Evolutionary conservation across 2,113 vertebrate genomes (phyloP), one percentile per base, ranked within the genome.

Genomic region (Sus scrofa): DNA sequence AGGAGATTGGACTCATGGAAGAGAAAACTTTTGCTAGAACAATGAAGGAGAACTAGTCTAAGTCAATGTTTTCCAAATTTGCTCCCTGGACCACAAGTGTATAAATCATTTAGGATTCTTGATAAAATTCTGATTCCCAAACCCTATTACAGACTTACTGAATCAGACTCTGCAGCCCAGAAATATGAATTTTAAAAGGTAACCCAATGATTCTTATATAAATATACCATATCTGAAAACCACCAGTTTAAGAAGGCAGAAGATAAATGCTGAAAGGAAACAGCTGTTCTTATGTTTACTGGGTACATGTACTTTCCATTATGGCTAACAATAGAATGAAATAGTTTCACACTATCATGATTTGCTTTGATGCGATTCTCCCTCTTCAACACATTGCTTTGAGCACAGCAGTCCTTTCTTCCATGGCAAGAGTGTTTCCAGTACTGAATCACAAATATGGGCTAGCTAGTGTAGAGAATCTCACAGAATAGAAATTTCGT

Each of bases 211-310:
- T 71, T 87, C 44, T 89, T 83, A 91, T 60, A 30, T 14, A n/a
- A 34, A 32, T 67, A 58, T 56, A 62, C 27, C 34, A 94, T 50
- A 58, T 93, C 44, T 94, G 92, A 77, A 73, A 95, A 87, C 27
- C 37, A 96, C 65, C 89, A 86, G 44, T 95, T 32, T 94, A 93
- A 93, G 39, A 96, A 86, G 52, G 79, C n/a, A 96, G 52, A 92
- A 83, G 71, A 71, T n/a, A 82, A 63, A 84, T 85, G 52, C 15
- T 78, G 67, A 96, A 90, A 94, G 32, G 58, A 54, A 97, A 95
- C 13, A 81, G 39, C 19, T 86, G 7, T 93, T 81, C 68, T 78
- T 82, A 91, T 62, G 75, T 70, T 95, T 91, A 88, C 56, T 94
- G 62, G 34, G 27, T 65, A 90, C 34, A 68, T 63, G 50, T 44